Percentiles rank a stretch among this genome's conserved stretches.
These are phyloP conservation scores for Clarias fuscus DNA, from an alignment of 2,797 vertebrate species.

Conservation along the genomic window DNA sequence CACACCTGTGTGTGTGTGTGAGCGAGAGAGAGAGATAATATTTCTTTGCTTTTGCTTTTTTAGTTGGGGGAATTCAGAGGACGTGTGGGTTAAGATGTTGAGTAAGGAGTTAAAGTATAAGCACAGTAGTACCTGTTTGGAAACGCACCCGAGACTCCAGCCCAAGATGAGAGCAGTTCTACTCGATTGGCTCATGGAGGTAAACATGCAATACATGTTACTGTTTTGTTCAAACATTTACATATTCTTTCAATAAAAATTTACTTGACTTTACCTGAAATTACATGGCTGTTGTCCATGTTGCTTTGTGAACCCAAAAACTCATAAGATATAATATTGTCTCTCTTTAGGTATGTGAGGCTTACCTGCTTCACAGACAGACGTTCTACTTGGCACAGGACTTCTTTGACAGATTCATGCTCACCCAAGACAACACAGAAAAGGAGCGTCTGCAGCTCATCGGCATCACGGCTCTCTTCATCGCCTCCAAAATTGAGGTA, in stretches of 20 bases:
- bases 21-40: background rate
- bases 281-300: background rate
- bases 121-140: slow-evolving; percentile 77
- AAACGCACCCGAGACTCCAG: slow-evolving; percentile 74
- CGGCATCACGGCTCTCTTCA: slow-evolving; percentile 87
- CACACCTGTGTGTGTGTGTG: background rate
- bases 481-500: slow-evolving; percentile 92
- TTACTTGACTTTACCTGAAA: background rate
- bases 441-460: slow-evolving; percentile 87
- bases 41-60: background rate
- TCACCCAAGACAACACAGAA: slow-evolving; percentile 80
- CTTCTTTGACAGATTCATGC: slow-evolving; percentile 91
- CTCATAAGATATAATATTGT: background rate
- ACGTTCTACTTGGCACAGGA: slow-evolving; percentile 93
- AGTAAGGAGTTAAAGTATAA: slow-evolving; percentile 78
- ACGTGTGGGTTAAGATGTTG: slow-evolving; percentile 85
- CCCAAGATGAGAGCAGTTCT: slow-evolving; percentile 87
- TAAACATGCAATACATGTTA: slow-evolving; percentile 43
- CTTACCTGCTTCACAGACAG: slow-evolving; percentile 86
- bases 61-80: slow-evolving; percentile 83
- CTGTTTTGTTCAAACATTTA: background rate
- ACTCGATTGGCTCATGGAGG: slow-evolving; percentile 90
- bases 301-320: background rate
- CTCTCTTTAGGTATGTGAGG: slow-evolving; percentile 81
- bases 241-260: background rate